These are phyloP conservation scores for Drosophila oshimai DNA, from an alignment of 1,140 invertebrate genomes.

Conservation along the genomic window DNA sequence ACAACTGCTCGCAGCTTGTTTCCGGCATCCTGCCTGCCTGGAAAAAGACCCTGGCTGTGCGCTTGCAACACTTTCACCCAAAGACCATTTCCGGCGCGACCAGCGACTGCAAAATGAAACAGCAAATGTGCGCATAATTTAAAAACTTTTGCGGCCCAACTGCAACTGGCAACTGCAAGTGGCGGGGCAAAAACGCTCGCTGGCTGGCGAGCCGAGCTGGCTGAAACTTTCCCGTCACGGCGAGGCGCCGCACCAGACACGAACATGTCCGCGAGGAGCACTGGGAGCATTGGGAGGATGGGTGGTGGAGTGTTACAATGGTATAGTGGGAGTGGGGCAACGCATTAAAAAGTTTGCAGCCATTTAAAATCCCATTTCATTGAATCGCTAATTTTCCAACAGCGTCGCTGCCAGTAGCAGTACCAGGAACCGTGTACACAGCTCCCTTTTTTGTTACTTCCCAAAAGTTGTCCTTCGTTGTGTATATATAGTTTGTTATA, in stretches of 20 bases:
- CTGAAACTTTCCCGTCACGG: constrained; percentile 46
- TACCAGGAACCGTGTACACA: constrained; percentile 31
- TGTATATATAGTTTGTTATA: constrained; percentile 4
- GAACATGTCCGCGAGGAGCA: constrained; percentile 46
- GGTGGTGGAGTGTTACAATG: too few relatives aligned
- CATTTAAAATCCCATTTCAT: constrained; percentile 82
- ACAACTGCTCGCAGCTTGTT: constrained; percentile 64
- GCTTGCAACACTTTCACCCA: constrained; percentile 74
- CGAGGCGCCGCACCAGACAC: constrained; percentile 63
- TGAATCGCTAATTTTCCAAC: constrained; percentile 82
- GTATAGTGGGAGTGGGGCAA: constrained; percentile 26
- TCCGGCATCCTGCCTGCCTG: constrained; percentile 15
- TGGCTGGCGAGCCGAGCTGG: constrained; percentile 12
- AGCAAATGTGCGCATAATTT: constrained; percentile 79
- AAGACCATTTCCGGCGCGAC: constrained; percentile 72
- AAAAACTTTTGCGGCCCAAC: constrained; percentile 73
- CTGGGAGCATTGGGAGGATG: neutral
- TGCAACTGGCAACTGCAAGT: constrained; percentile 73
- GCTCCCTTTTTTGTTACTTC: constrained; percentile 33
- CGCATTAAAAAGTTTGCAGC: constrained; percentile 82
- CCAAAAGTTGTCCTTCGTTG: constrained; percentile 42
- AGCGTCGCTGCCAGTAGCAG: constrained; percentile 41
- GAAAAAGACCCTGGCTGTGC: constrained; percentile 13
- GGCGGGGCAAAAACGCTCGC: constrained; percentile 60
- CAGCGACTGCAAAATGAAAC: constrained; percentile 52